These are phyloP conservation scores for Pluvianellus socialis DNA, from an alignment of 2,113 vertebrate genomes.

Conservation along the genomic window DNA sequence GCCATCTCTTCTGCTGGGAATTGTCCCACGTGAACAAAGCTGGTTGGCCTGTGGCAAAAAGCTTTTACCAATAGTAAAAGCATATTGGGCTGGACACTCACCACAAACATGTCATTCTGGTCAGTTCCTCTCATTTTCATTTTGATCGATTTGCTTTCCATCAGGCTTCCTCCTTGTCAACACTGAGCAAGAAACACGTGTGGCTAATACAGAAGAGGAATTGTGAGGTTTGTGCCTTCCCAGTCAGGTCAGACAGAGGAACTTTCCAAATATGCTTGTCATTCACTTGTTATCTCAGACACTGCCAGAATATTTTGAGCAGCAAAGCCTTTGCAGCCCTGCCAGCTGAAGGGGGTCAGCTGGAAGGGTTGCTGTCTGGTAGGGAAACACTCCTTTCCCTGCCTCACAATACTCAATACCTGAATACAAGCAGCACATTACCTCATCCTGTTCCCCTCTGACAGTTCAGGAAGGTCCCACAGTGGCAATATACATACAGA, in stretches of 20 bases:
- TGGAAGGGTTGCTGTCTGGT: not conserved
- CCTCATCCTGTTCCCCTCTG: not conserved
- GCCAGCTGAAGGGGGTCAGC: too few species aligned
- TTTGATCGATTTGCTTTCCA: not conserved
- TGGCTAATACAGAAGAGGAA: too few species aligned
- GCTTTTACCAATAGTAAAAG: not conserved
- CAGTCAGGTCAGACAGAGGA: too few species aligned
- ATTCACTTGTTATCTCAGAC: too few species aligned
- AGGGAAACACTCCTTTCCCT: not conserved
- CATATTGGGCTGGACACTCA: not conserved
- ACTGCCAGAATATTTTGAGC: too few species aligned
- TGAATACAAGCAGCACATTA: not conserved
- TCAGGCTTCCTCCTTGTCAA: too few species aligned
- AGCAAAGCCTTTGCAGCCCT: too few species aligned
- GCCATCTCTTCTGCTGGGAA: not conserved
- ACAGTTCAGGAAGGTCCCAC: not conserved
- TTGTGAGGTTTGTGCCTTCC: too few species aligned
- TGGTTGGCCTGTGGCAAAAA: not conserved
- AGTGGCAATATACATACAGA: accelerated
- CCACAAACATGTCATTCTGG: not conserved
- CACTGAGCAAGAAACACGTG: too few species aligned
- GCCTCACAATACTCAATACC: not conserved
- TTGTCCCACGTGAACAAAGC: not conserved
- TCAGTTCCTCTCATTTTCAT: not conserved
- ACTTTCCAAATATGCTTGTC: too few species aligned